These are phyloP conservation scores for Microplitis deprimator DNA, from an alignment of 2,888 invertebrate species.

Conservation along the genomic window DNA sequence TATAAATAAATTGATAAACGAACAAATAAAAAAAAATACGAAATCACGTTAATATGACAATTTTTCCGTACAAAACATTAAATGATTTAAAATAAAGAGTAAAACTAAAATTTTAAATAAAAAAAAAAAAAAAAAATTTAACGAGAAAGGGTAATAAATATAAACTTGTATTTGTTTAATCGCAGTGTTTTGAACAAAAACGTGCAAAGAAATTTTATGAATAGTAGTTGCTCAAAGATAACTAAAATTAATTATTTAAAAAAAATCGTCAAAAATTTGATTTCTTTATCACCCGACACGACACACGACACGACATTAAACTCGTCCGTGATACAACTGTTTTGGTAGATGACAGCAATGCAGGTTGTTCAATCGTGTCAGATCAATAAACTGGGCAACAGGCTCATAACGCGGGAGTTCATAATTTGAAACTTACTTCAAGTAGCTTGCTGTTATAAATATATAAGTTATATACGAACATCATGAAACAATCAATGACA, in stretches of 20 bases:
- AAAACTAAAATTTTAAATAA: too few relatives aligned
- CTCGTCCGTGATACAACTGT: slow-evolving; percentile 58
- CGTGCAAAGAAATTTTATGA: not conserved
- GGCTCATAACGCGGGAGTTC: slow-evolving; percentile 48
- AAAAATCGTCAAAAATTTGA: not conserved
- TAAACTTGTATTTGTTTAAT: not conserved
- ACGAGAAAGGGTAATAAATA: too few relatives aligned
- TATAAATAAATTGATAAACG: not conserved
- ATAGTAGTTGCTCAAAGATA: not conserved
- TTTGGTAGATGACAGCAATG: slow-evolving; percentile 68
- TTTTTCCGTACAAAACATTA: not conserved
- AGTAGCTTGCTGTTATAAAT: not conserved
- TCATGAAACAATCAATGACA: not conserved
- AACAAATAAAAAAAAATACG: not conserved
- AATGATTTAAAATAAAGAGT: too few relatives aligned
- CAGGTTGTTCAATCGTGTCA: slow-evolving; percentile 69
- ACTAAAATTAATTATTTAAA: not conserved
- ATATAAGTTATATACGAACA: not conserved
- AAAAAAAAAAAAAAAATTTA: too few relatives aligned
- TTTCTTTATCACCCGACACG: not conserved
- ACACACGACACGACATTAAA: slow-evolving; percentile 39
- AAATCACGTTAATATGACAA: not conserved
- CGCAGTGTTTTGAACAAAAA: not conserved
- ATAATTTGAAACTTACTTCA: slow-evolving; percentile 8
- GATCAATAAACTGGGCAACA: slow-evolving; percentile 71